phyloP scores from a whole-genome alignment of 2,113 vertebrate species.

The Nannospalax galili region DNA sequence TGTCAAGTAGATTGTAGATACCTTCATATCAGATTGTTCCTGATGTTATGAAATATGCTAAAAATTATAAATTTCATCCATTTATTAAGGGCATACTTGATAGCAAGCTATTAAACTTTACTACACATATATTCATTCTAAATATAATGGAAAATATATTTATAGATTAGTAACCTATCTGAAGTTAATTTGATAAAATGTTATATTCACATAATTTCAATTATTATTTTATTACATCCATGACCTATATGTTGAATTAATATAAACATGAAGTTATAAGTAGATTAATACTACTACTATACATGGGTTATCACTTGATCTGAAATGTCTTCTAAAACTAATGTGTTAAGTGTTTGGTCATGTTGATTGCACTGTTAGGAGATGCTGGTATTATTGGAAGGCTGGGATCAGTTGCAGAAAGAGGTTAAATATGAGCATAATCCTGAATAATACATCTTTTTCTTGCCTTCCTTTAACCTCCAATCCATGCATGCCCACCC shows the following conservation, averaged over 20 bases:
- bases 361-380: no score
- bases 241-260: not conserved
- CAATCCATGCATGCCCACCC: not conserved
- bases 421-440: not conserved
- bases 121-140: not conserved
- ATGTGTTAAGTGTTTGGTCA: not conserved
- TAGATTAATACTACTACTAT: not conserved
- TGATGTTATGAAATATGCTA: not conserved
- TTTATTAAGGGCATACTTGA: not conserved
- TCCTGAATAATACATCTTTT: not conserved
- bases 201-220: not conserved
- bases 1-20: not conserved
- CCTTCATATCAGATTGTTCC: not conserved
- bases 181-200: not conserved
- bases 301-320: not conserved
- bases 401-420: not conserved
- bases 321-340: not conserved
- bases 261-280: not conserved
- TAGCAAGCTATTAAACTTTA: not conserved
- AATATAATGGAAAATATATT: not conserved
- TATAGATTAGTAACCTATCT: not conserved
- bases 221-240: not conserved
- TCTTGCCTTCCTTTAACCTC: not conserved
- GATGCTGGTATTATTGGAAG: not conserved
- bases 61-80: not conserved